Conservation (phyloP, 2,113 vertebrate species). For the Lamprologus lemairii region DNA sequence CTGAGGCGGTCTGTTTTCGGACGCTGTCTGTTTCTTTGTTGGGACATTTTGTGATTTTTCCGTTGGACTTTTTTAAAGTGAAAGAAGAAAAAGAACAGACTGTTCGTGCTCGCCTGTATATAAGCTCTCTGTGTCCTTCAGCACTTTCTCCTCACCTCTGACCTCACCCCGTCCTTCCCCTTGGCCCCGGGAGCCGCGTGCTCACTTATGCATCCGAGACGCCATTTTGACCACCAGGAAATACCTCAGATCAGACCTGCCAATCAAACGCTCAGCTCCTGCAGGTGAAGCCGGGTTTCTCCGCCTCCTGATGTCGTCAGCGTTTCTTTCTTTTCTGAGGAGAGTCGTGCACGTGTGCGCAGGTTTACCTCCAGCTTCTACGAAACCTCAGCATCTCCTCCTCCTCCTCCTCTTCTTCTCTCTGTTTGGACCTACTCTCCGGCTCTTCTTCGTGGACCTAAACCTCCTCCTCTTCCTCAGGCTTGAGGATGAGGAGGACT, state of each 20-base stretch:
- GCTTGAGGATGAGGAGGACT: slow-evolving; percentile 6
- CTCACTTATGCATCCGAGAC: slow-evolving; percentile 71
- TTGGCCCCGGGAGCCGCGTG: slow-evolving; percentile 53
- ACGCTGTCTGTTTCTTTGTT: neutral
- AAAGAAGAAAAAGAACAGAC: neutral
- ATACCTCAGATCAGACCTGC: slow-evolving; percentile 73
- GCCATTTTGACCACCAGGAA: slow-evolving; percentile 68
- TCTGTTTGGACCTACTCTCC: slow-evolving; percentile 46
- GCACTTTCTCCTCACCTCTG: slow-evolving; percentile 65
- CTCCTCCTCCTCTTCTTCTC: neutral
- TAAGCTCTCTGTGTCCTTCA: slow-evolving; percentile 70
- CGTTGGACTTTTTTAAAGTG: neutral
- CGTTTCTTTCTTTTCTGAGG: neutral
- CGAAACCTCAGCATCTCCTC: slow-evolving; percentile 30
- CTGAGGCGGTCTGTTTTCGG: slow-evolving; percentile 19
- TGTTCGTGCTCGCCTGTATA: slow-evolving; percentile 68
- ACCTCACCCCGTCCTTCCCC: neutral
- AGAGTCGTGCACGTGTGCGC: neutral
- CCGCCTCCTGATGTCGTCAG: slow-evolving; percentile 41
- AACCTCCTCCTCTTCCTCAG: neutral
- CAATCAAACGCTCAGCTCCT: neutral
- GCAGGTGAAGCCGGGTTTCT: slow-evolving; percentile 35
- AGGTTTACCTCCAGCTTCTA: slow-evolving; percentile 23
- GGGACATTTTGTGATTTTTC: neutral
- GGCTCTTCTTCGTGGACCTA: slow-evolving; percentile 48